A percentile compares a stretch with the other conserved stretches of the same genome.
phyloP scores from a whole-genome alignment of 2,888 invertebrate genomes.

The Sepioteuthis lessoniana region DNA sequence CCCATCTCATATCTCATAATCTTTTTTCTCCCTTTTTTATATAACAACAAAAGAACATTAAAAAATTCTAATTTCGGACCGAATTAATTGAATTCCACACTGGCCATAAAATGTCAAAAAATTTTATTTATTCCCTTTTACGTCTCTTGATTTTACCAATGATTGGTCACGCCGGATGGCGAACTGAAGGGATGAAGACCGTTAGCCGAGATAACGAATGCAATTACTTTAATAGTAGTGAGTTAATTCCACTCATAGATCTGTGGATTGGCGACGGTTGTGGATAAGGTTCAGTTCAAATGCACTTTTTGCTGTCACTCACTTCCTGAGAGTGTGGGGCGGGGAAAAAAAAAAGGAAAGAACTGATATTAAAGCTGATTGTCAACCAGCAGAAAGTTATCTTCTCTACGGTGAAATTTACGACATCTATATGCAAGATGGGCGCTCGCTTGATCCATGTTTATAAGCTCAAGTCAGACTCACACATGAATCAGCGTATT shows the following conservation, averaged over 20 bases:
- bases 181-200: not conserved
- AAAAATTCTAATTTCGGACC: not conserved
- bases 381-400: not conserved
- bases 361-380: not conserved
- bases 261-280: not conserved
- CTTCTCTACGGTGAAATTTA: not conserved
- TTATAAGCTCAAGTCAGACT: not conserved
- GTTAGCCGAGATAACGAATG: not conserved
- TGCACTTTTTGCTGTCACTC: not conserved
- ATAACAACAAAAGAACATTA: not conserved
- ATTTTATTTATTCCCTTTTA: not conserved
- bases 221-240: not conserved
- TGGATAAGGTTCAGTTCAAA: not conserved
- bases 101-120: conserved; percentile 33
- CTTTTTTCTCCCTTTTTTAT: not conserved
- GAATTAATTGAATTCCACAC: not conserved
- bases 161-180: conserved; percentile 13
- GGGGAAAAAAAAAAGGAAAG: not conserved
- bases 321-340: not conserved
- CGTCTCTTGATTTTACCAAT: not conserved
- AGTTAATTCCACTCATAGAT: not conserved
- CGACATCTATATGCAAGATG: not conserved
- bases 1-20: not conserved
- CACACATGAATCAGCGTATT: not conserved
- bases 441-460: no score